Conservation (phyloP, 2,888 invertebrate genomes). For the Rhamnusium bicolor region DNA sequence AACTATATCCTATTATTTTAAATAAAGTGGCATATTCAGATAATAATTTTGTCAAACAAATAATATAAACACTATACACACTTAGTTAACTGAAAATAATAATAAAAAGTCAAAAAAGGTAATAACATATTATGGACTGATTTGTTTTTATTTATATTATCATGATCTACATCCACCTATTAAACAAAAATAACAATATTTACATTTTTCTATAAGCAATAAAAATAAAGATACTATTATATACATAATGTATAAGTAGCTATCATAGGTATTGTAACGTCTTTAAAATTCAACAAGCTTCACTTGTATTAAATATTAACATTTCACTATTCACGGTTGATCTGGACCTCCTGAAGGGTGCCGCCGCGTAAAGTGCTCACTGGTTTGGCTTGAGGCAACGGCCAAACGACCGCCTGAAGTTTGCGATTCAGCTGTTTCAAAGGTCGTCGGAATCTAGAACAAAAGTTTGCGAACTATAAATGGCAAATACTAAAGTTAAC, state of each 20-base stretch:
- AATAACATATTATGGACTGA: neutral
- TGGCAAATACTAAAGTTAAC: too few species aligned
- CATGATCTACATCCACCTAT: constrained; percentile 51
- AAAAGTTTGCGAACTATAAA: too few species aligned
- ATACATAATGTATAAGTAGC: constrained; percentile 35
- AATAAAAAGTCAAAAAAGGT: neutral
- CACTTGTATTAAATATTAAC: neutral
- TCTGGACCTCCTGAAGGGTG: constrained; percentile 67
- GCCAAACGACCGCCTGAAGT: constrained; percentile 54
- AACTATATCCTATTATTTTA: too few species aligned
- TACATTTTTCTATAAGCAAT: constrained; percentile 47
- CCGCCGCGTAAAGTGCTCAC: constrained; percentile 57
- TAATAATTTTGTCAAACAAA: too few species aligned
- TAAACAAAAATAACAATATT: constrained; percentile 50
- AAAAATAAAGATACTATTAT: constrained; percentile 44
- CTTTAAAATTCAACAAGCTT: neutral
- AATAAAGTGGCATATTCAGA: too few species aligned
- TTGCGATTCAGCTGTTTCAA: constrained; percentile 66
- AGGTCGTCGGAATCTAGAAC: constrained; percentile 58
- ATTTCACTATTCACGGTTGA: constrained; percentile 52
- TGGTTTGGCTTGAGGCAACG: constrained; percentile 60
- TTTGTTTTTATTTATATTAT: constrained; percentile 32
- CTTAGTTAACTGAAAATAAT: neutral
- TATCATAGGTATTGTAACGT: constrained; percentile 26
- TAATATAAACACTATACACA: neutral